Base-by-base conservation (phyloP, 2,888 invertebrate species). In the Suillia variegata region DNA sequence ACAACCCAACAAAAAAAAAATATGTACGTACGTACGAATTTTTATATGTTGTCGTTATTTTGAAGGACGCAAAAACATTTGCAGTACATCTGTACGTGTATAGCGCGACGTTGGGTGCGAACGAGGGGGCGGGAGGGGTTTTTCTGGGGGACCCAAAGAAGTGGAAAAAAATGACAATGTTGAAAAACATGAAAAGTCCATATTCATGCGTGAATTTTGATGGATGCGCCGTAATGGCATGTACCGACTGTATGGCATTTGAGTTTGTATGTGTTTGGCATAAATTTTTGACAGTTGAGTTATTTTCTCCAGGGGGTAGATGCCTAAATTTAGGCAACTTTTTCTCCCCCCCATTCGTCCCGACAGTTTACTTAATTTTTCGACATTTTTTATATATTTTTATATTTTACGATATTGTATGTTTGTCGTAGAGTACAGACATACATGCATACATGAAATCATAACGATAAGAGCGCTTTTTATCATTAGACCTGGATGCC, bases 141-240 rank as follows among this genome's bases (percentile, higher is more conserved):
- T n/a, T n/a, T 26, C 10, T 26, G 26, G 38, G 38, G 38, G 6
- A 26, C 5, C 6, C n/a, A 13, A n/a, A n/a, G 38, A 4, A 10
- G 10, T 38, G 38, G 45, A 13, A 2, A 45, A 45, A 47, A 26
- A 49, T 52, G 54, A 58, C 56, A 56, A 49, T 56, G 56, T 42
- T 50, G 60, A 59, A n/a, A 65, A 64, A 73, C 75, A 75, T 71
- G 72, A 72, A 73, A 77, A 76, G 71, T 74, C 70, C 74, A 76
- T 76, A 76, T 71, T 73, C 75, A 74, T 77, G 77, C 71, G 70
- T 74, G 63, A 70, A 74, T 73, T 73, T 74, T 73, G 72, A 74
- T 74, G 74, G 68, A 73, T 74, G 70, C 68, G 62, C 57, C 61
- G 65, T 70, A 70, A 72, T 73, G 71, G 47, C 15, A 55, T 18